Percentiles rank a stretch among this genome's conserved stretches.
phyloP scores from a whole-genome alignment of 1,140 invertebrate genomes.

The Parapsyche elsis region DNA sequence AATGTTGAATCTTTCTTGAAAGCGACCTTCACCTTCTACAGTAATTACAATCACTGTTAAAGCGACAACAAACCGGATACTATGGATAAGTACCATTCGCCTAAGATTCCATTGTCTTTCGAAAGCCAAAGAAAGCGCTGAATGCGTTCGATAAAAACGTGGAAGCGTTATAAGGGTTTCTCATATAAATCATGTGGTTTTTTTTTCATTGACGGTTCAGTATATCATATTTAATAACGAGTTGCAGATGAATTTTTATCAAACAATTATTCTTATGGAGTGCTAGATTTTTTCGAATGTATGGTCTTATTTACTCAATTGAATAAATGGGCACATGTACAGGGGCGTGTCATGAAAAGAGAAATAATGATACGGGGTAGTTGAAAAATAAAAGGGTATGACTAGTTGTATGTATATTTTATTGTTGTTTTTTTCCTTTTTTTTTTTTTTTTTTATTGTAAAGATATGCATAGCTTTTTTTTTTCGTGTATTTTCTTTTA shows the following conservation, averaged over 20 bases:
- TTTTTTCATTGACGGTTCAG: not conserved
- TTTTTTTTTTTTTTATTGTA: too few species aligned
- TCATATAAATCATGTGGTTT: not conserved
- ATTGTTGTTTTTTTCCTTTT: constrained; percentile 30
- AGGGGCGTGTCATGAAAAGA: not conserved
- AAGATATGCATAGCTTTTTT: too few species aligned
- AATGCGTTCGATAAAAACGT: not conserved
- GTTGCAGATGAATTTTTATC: not conserved
- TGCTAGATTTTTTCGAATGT: not conserved
- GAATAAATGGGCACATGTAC: not conserved
- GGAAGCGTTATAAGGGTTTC: not conserved
- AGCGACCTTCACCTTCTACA: constrained; percentile 39
- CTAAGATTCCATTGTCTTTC: constrained; percentile 21
- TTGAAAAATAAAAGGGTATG: constrained; percentile 22
- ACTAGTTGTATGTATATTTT: not conserved
- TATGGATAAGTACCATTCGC: not conserved
- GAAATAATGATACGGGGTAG: not conserved
- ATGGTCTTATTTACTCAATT: not conserved
- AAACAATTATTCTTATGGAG: not conserved
- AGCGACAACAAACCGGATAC: constrained; percentile 34
- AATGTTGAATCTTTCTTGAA: constrained; percentile 26
- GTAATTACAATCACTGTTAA: constrained; percentile 22
- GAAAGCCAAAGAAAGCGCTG: constrained; percentile 23
- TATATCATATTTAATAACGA: not conserved
- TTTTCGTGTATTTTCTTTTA: too few species aligned